These are phyloP conservation scores for Amphipyra berbera DNA, from an alignment of 2,888 invertebrate species.

Conservation along the genomic window DNA sequence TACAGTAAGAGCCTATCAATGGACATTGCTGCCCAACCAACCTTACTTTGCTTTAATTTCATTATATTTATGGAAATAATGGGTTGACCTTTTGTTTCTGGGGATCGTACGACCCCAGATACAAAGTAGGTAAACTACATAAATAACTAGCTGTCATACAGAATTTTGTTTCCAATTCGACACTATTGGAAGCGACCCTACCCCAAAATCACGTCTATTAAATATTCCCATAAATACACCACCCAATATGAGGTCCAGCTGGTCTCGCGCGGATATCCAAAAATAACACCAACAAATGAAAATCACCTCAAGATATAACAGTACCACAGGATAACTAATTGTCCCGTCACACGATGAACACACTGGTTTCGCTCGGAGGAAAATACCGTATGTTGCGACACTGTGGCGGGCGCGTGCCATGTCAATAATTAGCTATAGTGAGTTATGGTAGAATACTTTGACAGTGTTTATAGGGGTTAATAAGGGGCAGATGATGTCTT, in stretches of 20 bases:
- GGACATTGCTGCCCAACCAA: no score
- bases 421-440: conserved; percentile 82
- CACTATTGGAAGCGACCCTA: neutral
- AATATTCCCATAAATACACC: conserved; percentile 52
- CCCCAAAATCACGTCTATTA: conserved; percentile 34
- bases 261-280: conserved; percentile 71
- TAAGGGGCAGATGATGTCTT: conserved; percentile 70
- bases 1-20: no score
- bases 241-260: conserved; percentile 67
- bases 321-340: conserved; percentile 78
- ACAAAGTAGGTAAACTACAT: no score
- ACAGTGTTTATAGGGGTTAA: conserved; percentile 80
- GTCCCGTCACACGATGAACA: conserved; percentile 48
- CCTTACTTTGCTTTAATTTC: no score
- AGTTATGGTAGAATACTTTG: conserved; percentile 77
- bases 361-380: conserved; percentile 50
- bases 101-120: no score
- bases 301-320: conserved; percentile 69
- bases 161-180: conserved; percentile 2
- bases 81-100: no score
- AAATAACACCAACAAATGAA: conserved; percentile 79
- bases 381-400: conserved; percentile 41
- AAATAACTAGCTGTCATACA: no score
- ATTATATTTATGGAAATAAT: no score
- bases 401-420: conserved; percentile 65